phyloP scores from a whole-genome alignment of 2,888 invertebrate species.

The Mycogona germanica region DNA sequence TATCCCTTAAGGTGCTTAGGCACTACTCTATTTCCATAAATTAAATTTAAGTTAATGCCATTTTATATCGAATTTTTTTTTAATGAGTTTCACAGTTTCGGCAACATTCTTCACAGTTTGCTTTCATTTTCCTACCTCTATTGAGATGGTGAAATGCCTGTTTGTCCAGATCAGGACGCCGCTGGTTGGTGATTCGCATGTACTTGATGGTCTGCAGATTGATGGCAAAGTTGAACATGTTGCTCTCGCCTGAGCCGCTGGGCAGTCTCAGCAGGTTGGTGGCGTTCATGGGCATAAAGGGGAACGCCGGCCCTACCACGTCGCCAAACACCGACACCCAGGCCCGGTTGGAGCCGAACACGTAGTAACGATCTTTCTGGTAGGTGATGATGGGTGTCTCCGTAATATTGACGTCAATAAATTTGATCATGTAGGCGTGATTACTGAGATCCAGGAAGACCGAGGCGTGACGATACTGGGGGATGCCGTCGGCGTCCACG shows the following conservation, averaged over 20 bases:
- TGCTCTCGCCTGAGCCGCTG: constrained; percentile 62
- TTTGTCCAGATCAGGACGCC: constrained; percentile 65
- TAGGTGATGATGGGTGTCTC: constrained; percentile 88
- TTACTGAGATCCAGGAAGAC: constrained; percentile 83
- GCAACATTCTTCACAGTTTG: too few species aligned
- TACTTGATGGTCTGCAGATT: constrained; percentile 84
- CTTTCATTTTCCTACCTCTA: constrained; percentile 31
- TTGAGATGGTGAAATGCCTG: constrained; percentile 80
- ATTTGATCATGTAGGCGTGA: constrained; percentile 81
- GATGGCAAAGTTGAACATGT: constrained; percentile 91
- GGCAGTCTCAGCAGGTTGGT: constrained; percentile 34
- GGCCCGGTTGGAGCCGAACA: constrained; percentile 79
- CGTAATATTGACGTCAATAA: constrained; percentile 90
- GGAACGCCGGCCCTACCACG: constrained; percentile 85
- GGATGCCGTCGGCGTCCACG: constrained; percentile 79
- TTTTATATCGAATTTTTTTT: constrained; percentile 2
- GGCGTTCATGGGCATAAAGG: constrained; percentile 41
- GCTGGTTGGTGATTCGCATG: constrained; percentile 80
- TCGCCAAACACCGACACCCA: constrained; percentile 46
- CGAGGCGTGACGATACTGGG: constrained; percentile 85
- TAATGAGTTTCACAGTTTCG: not conserved
- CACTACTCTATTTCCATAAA: not conserved
- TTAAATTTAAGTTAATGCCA: not conserved
- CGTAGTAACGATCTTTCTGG: constrained; percentile 78
- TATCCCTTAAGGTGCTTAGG: too few species aligned